Base-by-base conservation (phyloP, 2,888 invertebrate genomes). In the Nasonovia ribisnigri region DNA sequence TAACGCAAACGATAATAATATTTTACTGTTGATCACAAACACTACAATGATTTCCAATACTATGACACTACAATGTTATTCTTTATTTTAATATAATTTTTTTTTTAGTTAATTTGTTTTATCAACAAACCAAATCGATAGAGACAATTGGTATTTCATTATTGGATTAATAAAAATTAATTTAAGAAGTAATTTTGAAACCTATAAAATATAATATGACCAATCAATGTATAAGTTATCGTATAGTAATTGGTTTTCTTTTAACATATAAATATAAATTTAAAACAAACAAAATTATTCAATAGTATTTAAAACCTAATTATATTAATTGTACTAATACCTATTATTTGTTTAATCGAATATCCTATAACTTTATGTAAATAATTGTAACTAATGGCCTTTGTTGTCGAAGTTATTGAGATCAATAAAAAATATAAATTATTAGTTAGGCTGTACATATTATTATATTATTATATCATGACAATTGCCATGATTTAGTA, bases 131-230 rank as follows among this genome's bases (percentile, higher is more conserved):
- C 6, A 20, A 77, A 77, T 77, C 20, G 6, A 60, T 29, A 60
- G 10, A 29, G 10, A 29, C 8, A 0, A 77, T 77, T 77, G 36
- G 36, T 20, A 26, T 67, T 77, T 77, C 6, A 20, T 0, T 26
- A 20, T 77, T 36, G 36, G 16, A 36, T 77, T 36, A 43, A 57
- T 88, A 29, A 36, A 88, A 88, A 57, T 43, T 20, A 43, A 89
- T 89, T n/a, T 43, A 57, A n/a, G 16, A 13, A 88, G 36, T 36
- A 51, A 88, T 88, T 88, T 88, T 36, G 88, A 36, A 88, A 88
- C 36, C 36, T 36, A 88, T 88, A 88, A 88, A 36, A 88, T 51
- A 36, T 88, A n/a, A n/a, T 51, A 88, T 51, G 88, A 36, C 6
- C 20, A 24, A 24, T 54, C 6, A 54, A 54, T 54, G 24, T 24